A percentile compares a stretch with the other conserved stretches of the same genome.
Conservation (phyloP, 2,797 vertebrate genomes). For the Todus mexicanus region DNA sequence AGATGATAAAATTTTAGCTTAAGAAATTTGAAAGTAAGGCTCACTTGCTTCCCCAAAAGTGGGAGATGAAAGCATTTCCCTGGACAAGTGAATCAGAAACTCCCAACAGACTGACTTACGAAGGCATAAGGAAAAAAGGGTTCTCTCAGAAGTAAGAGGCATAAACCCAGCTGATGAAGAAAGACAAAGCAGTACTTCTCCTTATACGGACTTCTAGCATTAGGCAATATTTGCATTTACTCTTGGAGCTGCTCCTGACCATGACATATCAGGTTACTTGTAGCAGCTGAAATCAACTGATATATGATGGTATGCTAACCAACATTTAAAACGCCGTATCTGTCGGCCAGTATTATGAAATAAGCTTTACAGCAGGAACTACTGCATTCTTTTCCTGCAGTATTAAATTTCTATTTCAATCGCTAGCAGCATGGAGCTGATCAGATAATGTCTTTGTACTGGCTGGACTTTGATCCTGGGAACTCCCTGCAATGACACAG, state of each 20-base stretch:
- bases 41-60: background rate
- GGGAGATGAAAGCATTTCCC: background rate
- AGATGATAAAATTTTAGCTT: background rate
- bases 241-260: background rate
- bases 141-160: background rate
- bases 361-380: background rate
- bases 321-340: background rate
- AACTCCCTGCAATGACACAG: background rate
- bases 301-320: background rate
- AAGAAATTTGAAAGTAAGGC: background rate
- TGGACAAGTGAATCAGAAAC: background rate
- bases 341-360: background rate
- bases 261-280: background rate
- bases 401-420: background rate
- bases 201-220: background rate
- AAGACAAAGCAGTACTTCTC: background rate
- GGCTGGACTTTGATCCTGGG: slow-evolving; percentile 11
- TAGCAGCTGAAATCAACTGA: slow-evolving; percentile 7
- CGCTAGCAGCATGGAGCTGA: rapidly evolving
- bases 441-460: background rate
- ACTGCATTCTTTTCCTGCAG: background rate
- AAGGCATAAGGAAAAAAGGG: background rate
- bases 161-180: background rate
- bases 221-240: background rate
- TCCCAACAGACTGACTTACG: background rate